Evolutionary conservation across 53 echinoderm and acorn worm genomes (phyloP), one percentile per base, ranked within the genome.

Genomic region (Arbacia lixula): DNA sequence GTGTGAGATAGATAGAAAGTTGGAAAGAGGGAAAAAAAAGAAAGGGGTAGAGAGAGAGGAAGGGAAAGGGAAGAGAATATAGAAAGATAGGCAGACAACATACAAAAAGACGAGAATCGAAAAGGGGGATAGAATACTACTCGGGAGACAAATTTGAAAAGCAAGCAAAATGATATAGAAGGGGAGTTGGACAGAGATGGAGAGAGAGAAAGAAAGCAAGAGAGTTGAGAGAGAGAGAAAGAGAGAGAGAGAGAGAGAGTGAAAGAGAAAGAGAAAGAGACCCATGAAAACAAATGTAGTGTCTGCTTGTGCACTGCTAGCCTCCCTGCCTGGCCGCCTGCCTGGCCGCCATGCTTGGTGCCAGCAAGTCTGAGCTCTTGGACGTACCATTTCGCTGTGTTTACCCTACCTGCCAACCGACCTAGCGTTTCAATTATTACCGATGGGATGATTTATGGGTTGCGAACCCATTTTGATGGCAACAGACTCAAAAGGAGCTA

Each of bases 361-460:
- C 82, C 82, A 40, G 3, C 5, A 24, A 25, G 82, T 81, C 82
- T 81, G 82, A 62, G 42, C 82, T 20, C 24, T 63, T 64, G 63
- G 82, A 42, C 64, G 82, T 77, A 63, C 63, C 82, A 63, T 81
- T 81, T 81, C 82, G 42, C 82, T 63, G 20, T 81, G 82, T 81
- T 81, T 81, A 81, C 82, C 82, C 64, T 62, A 81, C 82, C 82
- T 81, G 82, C 82, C 82, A 81, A 17, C 52, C 46, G 49, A 52
- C 50, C 63, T 43, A 63, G 62, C 82, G 33, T 64, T 64, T 81
- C 82, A 81, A 81, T 81, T 81, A 81, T 81, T 81, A 81, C 63
- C 43, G 58, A 81, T 28, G 29, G 82, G 64, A 81, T 81, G 82
- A 81, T 81, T 81, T 81, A 81, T 81, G 82, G 64, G 62, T 46